Evolutionary conservation across 2,888 invertebrate species (phyloP), one percentile per base, ranked within the genome.

Genomic region (Cephus pygmeus): DNA sequence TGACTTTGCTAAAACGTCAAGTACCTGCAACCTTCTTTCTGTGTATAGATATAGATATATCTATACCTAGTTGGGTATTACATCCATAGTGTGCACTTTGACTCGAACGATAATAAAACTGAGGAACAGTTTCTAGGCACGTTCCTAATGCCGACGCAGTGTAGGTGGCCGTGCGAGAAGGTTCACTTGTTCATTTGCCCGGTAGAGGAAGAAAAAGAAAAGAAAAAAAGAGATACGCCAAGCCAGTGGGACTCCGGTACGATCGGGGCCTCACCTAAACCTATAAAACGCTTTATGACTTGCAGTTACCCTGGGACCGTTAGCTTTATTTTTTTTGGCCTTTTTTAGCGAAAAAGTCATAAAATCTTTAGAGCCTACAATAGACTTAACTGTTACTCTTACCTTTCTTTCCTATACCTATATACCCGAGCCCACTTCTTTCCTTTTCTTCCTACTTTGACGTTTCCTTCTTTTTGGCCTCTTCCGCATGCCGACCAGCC

Each of bases 301-400:
- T 34, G 56, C 23, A 56, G 56, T 23, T 9, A 56, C 23, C 56
- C 56, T 23, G 33, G 34, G 30, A 35, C 74, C 74, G 74, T 74
- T 74, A 34, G 74, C 30, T 74, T 83, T 84, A 79, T 84, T 83
- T 87, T 83, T 87, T 76, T 83, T 82, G 80, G 77, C 73, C 69
- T 79, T 79, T 79, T 79, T 79, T 73, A 75, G 80, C 81, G 83
- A 85, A 87, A 84, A 85, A 85, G 88, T 89, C 88, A 81, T 89
- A 89, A 89, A 89, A 80, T 83, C 82, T 76, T 69, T 79, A 77
- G 74, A 35, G 69, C 35, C 82, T 86, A 91, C 90, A 91, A 90
- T 90, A 85, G 87, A 85, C 79, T 81, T 85, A 89, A 87, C 88
- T 87, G 88, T 88, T 86, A 84, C 81, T 82, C 84, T 84, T 79